A percentile compares a stretch with the other conserved stretches of the same genome.
Evolutionary conservation across 2,113 vertebrate genomes (phyloP).

Genomic region (Sprattus sprattus): DNA sequence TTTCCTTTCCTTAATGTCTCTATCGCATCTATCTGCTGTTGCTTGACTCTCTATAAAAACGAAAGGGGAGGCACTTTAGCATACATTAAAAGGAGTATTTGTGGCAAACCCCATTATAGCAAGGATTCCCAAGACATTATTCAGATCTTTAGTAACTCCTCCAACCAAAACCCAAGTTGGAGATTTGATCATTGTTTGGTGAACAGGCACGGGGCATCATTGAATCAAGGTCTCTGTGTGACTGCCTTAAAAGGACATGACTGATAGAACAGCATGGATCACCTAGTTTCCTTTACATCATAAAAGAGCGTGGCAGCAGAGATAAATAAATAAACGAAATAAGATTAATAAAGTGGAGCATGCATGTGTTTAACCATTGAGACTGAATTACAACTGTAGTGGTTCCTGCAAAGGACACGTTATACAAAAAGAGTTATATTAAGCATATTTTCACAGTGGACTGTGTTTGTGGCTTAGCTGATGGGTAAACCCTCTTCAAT

Average conservation of each 20-base stretch:
- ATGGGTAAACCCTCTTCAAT: too few relatives aligned
- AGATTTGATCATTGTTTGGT: not conserved
- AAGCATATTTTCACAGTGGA: too few relatives aligned
- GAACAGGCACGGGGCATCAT: not conserved
- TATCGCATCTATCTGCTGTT: not conserved
- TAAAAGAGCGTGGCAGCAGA: too few relatives aligned
- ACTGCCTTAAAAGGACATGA: not conserved
- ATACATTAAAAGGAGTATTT: not conserved
- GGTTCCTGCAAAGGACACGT: too few relatives aligned
- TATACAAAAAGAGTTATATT: too few relatives aligned
- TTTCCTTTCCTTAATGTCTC: not conserved
- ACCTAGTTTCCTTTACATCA: too few relatives aligned
- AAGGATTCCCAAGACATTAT: not conserved
- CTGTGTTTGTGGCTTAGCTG: too few relatives aligned
- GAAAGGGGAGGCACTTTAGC: not conserved
- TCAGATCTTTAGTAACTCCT: not conserved
- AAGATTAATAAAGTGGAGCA: too few relatives aligned
- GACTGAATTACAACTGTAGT: too few relatives aligned
- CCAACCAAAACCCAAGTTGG: not conserved
- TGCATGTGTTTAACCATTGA: too few relatives aligned
- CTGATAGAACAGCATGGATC: too few relatives aligned
- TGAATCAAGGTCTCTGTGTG: not conserved
- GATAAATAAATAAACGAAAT: not conserved
- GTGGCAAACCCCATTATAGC: not conserved
- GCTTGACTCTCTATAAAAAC: not conserved